Evolutionary conservation across 2,888 invertebrate species (phyloP).

Genomic region (Myopa testacea): DNA sequence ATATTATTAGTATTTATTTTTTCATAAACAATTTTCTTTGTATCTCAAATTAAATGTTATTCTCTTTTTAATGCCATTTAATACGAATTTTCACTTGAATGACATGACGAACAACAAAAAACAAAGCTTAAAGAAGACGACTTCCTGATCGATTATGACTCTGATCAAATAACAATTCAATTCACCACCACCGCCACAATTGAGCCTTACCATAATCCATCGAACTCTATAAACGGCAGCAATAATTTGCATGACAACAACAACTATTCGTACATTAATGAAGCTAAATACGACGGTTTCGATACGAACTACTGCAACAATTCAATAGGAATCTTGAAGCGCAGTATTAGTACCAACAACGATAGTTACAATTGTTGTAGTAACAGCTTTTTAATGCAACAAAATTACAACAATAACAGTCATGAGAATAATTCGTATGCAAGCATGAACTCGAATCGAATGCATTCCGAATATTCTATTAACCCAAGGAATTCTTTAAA

Average conservation of each 20-base stretch:
- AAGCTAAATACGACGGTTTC: conserved; percentile 46
- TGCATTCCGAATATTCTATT: conserved; percentile 15
- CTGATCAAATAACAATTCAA: conserved; percentile 51
- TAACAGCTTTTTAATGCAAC: conserved; percentile 18
- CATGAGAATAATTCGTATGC: conserved; percentile 33
- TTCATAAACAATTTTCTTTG: conserved; percentile 2
- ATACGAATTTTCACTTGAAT: no score
- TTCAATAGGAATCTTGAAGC: conserved; percentile 28
- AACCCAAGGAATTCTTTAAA: conserved; percentile 14
- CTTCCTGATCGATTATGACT: conserved; percentile 54
- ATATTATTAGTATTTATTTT: neutral
- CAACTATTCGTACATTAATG: neutral
- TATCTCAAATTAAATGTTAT: neutral
- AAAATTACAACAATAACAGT: conserved; percentile 32
- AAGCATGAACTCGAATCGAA: conserved; percentile 12
- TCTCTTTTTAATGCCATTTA: no score
- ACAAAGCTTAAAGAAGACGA: conserved; percentile 48
- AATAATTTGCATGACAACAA: conserved; percentile 41
- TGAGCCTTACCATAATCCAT: neutral
- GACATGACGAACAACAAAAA: neutral
- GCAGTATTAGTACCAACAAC: conserved; percentile 45
- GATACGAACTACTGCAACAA: conserved; percentile 40
- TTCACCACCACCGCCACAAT: neutral
- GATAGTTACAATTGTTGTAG: conserved; percentile 42
- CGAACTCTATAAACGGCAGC: conserved; percentile 24